Base-by-base conservation (phyloP, 2,888 invertebrate species). In the Andrena bicolor region DNA sequence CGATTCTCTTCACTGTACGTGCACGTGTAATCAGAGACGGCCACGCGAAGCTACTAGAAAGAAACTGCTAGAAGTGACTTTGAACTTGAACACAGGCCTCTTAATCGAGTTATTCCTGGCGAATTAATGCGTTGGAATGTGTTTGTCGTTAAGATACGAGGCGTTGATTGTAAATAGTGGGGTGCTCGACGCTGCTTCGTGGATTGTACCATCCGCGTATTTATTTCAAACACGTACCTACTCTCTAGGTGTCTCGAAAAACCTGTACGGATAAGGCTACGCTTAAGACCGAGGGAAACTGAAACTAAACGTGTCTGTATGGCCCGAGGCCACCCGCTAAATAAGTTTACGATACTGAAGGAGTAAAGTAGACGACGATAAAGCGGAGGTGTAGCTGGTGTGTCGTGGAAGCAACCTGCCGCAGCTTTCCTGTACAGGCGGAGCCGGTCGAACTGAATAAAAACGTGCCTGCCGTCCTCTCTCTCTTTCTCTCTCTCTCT, bases 371-470 rank as follows among this genome's bases (percentile, higher is more conserved):
- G 41, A 68, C 72, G 56, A 10, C 68, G 77, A 79, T 65, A 71
- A 81, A 76, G 72, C 72, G 41, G 20, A 23, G 32, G 53, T 58
- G 23, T 13, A 6, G 41, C 51, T 13, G 56, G n/a, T 60, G 23
- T 23, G 81, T 76, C 48, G 64, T n/a, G 60, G 41, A 73, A 68
- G 58, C 70, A 85, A 83, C 61, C 61, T 68, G 70, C 70, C 28
- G 53, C 48, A 10, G 48, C 56, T 81, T 73, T 61, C 56, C 61
- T 56, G 63, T 72, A 65, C 64, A 70, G n/a, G 76, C 32, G 53
- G 58, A 63, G 70, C 66, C 71, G 68, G 76, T 72, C 69, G 66
- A 76, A 66, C 80, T 56, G 35, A 48, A 61, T 69, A 79, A 84
- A 84, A 80, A 80, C 71, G 51, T 30, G 74, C 0, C 58, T 72